Conservation (phyloP, 2,113 vertebrate species). For the Protobothrops flavoviridis region DNA sequence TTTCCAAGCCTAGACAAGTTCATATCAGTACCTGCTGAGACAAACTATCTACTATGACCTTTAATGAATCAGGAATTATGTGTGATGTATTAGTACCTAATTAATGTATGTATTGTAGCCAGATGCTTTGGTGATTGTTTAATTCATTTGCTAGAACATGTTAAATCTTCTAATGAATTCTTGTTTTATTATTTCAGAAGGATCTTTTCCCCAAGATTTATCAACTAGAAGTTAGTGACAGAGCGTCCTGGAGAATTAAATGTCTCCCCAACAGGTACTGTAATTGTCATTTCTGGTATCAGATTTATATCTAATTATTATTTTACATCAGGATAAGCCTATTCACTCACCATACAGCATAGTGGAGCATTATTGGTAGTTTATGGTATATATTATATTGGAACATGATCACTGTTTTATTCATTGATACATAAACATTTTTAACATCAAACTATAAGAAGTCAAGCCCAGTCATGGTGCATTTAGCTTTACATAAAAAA, state of each 20-base stretch:
- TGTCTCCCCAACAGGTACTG: background rate
- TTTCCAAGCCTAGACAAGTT: background rate
- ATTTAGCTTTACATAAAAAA: background rate
- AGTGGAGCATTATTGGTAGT: background rate
- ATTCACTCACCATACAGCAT: background rate
- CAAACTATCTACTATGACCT: background rate
- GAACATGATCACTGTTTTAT: constrained; percentile 37
- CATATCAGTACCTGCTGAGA: background rate
- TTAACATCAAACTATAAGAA: background rate
- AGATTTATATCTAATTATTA: background rate
- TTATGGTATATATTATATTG: background rate
- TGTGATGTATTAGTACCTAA: background rate
- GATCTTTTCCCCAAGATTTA: background rate
- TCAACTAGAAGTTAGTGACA: background rate
- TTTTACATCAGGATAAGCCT: background rate
- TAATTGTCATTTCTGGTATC: background rate
- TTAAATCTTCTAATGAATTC: background rate
- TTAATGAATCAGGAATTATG: background rate
- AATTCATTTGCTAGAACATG: background rate
- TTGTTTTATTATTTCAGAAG: background rate
- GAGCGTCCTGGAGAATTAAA: background rate
- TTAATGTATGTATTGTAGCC: background rate
- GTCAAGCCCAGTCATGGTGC: background rate
- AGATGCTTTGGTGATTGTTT: background rate
- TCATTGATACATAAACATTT: background rate